phyloP scores from a whole-genome alignment of 2,113 vertebrate genomes.

The Carassius gibelio region DNA sequence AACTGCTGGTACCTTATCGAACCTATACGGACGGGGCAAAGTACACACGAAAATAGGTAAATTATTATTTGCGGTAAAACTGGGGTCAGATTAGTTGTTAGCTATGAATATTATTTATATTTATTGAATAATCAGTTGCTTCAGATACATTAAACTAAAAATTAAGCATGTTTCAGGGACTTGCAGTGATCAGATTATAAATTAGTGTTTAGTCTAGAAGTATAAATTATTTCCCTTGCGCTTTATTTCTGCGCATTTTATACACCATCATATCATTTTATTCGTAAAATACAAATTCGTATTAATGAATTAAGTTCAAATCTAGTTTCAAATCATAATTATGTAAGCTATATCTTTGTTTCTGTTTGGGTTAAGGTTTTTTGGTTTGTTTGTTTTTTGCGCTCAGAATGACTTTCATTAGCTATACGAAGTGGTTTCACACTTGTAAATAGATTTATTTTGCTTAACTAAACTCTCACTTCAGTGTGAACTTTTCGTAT shows the following conservation, averaged over 20 bases:
- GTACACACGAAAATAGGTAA: slow-evolving; percentile 34
- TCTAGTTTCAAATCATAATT: background rate
- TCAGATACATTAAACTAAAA: background rate
- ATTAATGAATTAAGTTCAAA: background rate
- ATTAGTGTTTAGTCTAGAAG: background rate
- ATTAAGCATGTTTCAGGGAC: background rate
- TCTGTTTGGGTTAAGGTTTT: background rate
- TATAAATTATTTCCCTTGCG: background rate
- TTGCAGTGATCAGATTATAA: background rate
- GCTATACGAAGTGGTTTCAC: slow-evolving; percentile 45
- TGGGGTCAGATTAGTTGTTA: background rate
- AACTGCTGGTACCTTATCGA: slow-evolving; percentile 38
- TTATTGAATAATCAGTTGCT: background rate
- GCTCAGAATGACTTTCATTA: slow-evolving; percentile 27
- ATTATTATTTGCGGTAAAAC: background rate
- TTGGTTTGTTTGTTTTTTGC: background rate
- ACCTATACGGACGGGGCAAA: slow-evolving; percentile 45
- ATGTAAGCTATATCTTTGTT: background rate
- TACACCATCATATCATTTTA: background rate
- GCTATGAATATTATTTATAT: background rate
- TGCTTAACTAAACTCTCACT: slow-evolving; percentile 49
- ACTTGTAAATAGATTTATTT: slow-evolving; percentile 57
- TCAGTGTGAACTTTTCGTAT: slow-evolving; percentile 45
- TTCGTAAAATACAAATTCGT: background rate
- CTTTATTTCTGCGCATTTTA: background rate